phyloP scores from a whole-genome alignment of 2,113 vertebrate species.

The Ariopsis seemanni region DNA sequence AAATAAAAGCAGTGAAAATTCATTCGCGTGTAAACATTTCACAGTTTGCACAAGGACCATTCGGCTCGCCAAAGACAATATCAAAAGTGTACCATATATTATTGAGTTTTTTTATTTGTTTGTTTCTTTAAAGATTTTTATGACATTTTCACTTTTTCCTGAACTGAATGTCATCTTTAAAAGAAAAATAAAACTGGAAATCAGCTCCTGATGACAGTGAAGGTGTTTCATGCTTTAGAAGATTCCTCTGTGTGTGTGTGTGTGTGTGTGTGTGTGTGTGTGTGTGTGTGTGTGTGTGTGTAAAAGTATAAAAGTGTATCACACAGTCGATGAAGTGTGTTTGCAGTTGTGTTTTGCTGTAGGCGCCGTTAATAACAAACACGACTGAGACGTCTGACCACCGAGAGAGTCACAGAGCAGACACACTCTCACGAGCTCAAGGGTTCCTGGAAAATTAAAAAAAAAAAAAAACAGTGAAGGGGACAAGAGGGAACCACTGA shows the following conservation, averaged over 20 bases:
- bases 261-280: no score
- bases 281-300: background rate
- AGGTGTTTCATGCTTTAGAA: background rate
- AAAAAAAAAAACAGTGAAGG: background rate
- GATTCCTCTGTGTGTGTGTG: background rate
- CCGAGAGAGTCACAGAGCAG: background rate
- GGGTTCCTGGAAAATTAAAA: background rate
- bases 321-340: background rate
- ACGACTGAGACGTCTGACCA: background rate
- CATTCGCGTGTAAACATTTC: background rate
- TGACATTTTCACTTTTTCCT: no score
- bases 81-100: no score
- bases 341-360: background rate
- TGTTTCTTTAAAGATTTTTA: no score
- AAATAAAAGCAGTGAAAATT: no score
- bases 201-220: background rate
- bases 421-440: background rate
- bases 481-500: background rate
- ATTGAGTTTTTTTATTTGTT: no score
- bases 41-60: background rate
- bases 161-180: background rate
- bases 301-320: background rate
- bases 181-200: background rate
- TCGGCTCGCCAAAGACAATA: no score
- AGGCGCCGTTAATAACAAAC: slow-evolving; percentile 22